Percentiles rank a stretch among this genome's conserved stretches.
phyloP scores from a whole-genome alignment of 1,140 invertebrate genomes.

The Glossosoma conforme region DNA sequence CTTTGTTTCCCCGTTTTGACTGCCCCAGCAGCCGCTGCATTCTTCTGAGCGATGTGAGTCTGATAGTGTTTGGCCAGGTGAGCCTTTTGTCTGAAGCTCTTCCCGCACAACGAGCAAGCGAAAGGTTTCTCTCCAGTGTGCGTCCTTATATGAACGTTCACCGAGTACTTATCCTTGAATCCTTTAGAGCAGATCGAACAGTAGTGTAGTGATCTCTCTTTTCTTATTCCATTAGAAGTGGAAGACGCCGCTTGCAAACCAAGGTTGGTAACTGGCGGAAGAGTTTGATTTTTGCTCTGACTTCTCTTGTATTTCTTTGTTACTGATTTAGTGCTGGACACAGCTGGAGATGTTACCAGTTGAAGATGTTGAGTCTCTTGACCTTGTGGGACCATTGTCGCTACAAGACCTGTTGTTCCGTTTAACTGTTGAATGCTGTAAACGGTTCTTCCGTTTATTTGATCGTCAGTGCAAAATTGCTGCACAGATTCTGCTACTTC shows the following conservation, averaged over 20 bases:
- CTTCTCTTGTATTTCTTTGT: constrained; percentile 51
- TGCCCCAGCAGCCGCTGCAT: constrained; percentile 46
- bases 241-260: constrained; percentile 47
- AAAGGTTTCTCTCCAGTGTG: constrained; percentile 91
- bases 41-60: constrained; percentile 83
- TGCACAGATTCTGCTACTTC: constrained; percentile 66
- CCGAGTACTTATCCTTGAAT: constrained; percentile 91
- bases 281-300: constrained; percentile 41
- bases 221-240: constrained; percentile 59
- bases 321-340: constrained; percentile 50
- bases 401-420: constrained; percentile 45
- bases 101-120: constrained; percentile 80
- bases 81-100: constrained; percentile 92
- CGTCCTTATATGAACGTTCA: constrained; percentile 86
- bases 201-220: constrained; percentile 82
- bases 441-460: constrained; percentile 47
- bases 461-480: constrained; percentile 63
- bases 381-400: constrained; percentile 47
- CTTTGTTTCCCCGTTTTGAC: constrained; percentile 47
- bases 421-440: constrained; percentile 50
- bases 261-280: constrained; percentile 36
- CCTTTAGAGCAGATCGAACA: constrained; percentile 89
- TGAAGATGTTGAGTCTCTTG: constrained; percentile 46
- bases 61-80: constrained; percentile 97
- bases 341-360: constrained; percentile 46